These are phyloP conservation scores for Seira musarum DNA, from an alignment of 2,888 invertebrate genomes.

Conservation along the genomic window DNA sequence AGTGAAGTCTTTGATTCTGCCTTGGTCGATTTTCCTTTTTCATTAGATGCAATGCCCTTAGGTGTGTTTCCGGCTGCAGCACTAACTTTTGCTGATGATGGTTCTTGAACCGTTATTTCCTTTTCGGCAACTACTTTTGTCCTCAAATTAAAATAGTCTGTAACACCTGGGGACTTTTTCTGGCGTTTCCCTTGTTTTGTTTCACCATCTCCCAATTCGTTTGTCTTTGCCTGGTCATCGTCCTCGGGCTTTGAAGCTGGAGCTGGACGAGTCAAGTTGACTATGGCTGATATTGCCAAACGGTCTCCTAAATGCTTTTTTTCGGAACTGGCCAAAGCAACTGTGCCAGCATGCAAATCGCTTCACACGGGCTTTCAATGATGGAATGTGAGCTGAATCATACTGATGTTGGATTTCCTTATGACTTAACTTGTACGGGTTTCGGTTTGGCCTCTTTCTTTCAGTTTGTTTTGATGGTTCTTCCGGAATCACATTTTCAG, in stretches of 20 bases:
- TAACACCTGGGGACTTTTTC: conserved; percentile 21
- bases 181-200: neutral
- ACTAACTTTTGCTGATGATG: neutral
- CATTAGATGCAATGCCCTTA: neutral
- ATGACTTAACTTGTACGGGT: conserved; percentile 15
- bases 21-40: neutral
- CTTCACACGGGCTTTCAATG: conserved; percentile 52
- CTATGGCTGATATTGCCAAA: neutral
- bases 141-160: conserved; percentile 15
- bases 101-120: neutral
- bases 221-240: neutral
- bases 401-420: conserved; percentile 17
- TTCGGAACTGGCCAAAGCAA: conserved; percentile 45
- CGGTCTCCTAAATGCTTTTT: neutral
- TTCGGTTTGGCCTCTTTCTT: too few species aligned
- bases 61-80: neutral
- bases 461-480: too few species aligned
- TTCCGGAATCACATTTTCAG: too few species aligned
- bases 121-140: conserved; percentile 1
- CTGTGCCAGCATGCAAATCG: conserved; percentile 64
- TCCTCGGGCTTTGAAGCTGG: neutral
- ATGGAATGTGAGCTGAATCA: conserved; percentile 40
- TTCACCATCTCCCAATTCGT: neutral
- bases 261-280: neutral
- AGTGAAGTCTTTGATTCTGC: neutral